Base-by-base conservation (phyloP, 2,888 invertebrate genomes). In the Acleris laterana region DNA sequence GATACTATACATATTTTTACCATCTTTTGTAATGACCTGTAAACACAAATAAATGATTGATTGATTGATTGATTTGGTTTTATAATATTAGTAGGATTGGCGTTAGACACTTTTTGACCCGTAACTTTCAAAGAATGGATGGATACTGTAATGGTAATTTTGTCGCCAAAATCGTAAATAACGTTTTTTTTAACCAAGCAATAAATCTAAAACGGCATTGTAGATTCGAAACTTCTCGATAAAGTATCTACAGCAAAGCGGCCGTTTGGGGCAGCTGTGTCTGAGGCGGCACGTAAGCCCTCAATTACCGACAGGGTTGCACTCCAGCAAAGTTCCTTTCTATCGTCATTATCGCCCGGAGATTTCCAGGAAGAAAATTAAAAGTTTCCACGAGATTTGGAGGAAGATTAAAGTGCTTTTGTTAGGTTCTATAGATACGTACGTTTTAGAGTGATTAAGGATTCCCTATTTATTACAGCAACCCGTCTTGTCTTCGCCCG, bases 231-330 rank as follows among this genome's bases (percentile, higher is more conserved):
- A 86, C 84, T 88, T 85, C 85, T 87, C 89, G 89, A 89, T 89
- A 88, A 90, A 90, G 87, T 90, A 89, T 77, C 80, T 89, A 89
- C 77, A 78, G 79, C 83, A 80, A 84, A 84, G 85, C 83, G 77
- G 46, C 69, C 76, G 78, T 85, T 74, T 74, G 82, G 86, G 84
- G 87, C 86, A 80, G 74, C 83, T 89, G 90, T 89, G 86, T 90
- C 90, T 73, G 78, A 79, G 81, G 87, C 88, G 89, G 88, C 91
- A 91, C 91, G 90, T 91, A 91, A 91, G 89, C 87, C 89, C 87
- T 88, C 92, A 92, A 91, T 92, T 91, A 92, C 90, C 84, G 83
- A 89, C 85, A 83, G 85, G 85, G 85, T 87, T 83, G 85, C 83
- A 82, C 81, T 80, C 79, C 81, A 86, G 85, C 85, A 88, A 91